These are phyloP conservation scores for Acanthosepion lycidas DNA, from an alignment of 2,888 invertebrate genomes.

Conservation along the genomic window DNA sequence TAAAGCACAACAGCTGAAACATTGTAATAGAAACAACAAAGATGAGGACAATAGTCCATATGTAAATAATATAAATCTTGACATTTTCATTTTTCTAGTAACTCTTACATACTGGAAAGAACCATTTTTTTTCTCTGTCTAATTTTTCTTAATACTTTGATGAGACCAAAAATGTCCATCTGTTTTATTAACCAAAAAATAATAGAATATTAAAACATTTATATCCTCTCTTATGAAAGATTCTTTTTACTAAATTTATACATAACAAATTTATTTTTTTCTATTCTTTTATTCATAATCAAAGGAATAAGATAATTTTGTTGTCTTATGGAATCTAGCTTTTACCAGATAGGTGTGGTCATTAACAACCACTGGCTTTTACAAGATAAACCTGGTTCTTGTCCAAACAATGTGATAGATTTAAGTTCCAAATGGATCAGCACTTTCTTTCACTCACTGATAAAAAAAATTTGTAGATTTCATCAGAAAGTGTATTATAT, in stretches of 20 bases:
- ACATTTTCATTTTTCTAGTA: too few relatives aligned
- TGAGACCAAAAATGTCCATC: too few relatives aligned
- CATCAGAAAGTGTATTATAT: not conserved
- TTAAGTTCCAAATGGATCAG: not conserved
- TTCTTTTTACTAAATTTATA: not conserved
- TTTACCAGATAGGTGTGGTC: not conserved
- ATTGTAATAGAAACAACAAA: too few relatives aligned
- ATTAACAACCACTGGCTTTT: not conserved
- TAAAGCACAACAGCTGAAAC: too few relatives aligned
- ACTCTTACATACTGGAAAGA: too few relatives aligned
- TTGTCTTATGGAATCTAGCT: not conserved
- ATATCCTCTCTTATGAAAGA: not conserved
- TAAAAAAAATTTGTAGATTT: not conserved
- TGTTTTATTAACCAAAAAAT: not conserved
- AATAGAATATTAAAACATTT: not conserved
- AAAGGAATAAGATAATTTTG: not conserved
- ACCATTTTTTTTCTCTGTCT: too few relatives aligned
- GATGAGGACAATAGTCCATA: too few relatives aligned
- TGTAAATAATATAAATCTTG: too few relatives aligned
- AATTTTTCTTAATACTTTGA: too few relatives aligned
- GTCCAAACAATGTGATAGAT: not conserved
- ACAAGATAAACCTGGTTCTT: slow-evolving; percentile 33
- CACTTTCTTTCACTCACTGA: not conserved
- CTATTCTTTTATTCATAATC: not conserved
- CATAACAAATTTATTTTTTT: not conserved